phyloP scores from a whole-genome alignment of 2,113 vertebrate genomes.

The Myrmecophaga tridactyla region DNA sequence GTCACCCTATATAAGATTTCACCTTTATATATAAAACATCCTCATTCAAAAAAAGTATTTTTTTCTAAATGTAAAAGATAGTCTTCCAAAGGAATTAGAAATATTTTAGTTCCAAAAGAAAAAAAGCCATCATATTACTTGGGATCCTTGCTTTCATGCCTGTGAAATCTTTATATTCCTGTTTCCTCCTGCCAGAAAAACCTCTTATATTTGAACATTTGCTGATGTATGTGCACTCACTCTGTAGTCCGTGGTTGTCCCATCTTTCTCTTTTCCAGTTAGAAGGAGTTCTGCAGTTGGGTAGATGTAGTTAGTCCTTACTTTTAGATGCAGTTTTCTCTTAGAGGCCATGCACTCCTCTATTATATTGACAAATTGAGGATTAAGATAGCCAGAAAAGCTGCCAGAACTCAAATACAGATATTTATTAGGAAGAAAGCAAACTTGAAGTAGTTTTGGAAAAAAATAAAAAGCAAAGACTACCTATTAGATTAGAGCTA shows the following conservation, averaged over 20 bases:
- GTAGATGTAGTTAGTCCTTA: neutral
- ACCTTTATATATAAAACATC: conserved; percentile 41
- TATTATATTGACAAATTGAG: neutral
- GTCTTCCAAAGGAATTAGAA: conserved; percentile 72
- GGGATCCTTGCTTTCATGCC: conserved; percentile 16
- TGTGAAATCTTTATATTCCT: conserved; percentile 49
- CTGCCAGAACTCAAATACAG: conserved; percentile 25
- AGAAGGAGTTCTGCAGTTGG: neutral
- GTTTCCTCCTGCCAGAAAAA: neutral
- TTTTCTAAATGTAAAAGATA: conserved; percentile 54
- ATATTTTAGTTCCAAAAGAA: conserved; percentile 58
- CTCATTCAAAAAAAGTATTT: neutral
- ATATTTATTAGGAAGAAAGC: conserved; percentile 3
- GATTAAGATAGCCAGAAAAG: conserved; percentile 36
- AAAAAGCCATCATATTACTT: conserved; percentile 58
- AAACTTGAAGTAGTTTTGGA: conserved; percentile 7
- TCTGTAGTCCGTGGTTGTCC: neutral
- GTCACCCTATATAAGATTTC: neutral
- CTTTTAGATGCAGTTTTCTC: neutral
- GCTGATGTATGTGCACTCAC: neutral
- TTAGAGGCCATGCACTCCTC: neutral
- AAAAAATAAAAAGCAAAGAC: neutral
- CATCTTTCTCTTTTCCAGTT: neutral
- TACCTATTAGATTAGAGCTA: neutral
- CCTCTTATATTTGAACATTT: neutral